Conservation (phyloP, 2,797 vertebrate genomes). For the Taeniopygia guttata region DNA sequence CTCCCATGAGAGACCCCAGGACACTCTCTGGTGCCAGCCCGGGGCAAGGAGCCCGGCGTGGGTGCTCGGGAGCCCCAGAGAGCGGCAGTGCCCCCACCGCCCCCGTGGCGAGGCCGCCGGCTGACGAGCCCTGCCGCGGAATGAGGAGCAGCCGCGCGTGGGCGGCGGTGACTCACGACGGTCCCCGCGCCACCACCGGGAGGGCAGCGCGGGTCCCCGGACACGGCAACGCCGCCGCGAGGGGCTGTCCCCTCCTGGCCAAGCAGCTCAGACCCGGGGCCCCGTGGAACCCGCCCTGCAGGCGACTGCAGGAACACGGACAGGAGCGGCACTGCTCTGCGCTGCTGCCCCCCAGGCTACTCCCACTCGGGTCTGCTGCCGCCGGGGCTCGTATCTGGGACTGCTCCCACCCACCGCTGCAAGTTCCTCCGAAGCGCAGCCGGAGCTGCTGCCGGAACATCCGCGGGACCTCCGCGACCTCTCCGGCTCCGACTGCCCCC, state of each 20-base stretch:
- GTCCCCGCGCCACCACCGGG: not conserved
- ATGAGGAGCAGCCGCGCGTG: constrained; percentile 71
- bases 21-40: not conserved
- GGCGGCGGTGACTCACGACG: constrained; percentile 68
- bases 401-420: not conserved
- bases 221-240: not conserved
- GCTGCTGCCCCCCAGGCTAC: not conserved
- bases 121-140: constrained; percentile 72
- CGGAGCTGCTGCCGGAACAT: not conserved
- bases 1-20: fast-evolving
- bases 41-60: not conserved
- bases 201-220: not conserved
- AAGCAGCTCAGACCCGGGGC: fast-evolving
- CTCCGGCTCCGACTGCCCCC: fast-evolving
- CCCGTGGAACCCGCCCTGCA: not conserved
- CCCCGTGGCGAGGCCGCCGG: not conserved
- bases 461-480: not conserved
- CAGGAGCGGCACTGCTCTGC: not conserved
- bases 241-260: not conserved
- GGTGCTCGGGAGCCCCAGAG: not conserved
- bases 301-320: not conserved
- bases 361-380: not conserved
- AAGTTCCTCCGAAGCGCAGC: not conserved
- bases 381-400: fast-evolving
- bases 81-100: not conserved